phyloP scores from a whole-genome alignment of 2,797 vertebrate species.

The Coccyzus lansbergi region DNA sequence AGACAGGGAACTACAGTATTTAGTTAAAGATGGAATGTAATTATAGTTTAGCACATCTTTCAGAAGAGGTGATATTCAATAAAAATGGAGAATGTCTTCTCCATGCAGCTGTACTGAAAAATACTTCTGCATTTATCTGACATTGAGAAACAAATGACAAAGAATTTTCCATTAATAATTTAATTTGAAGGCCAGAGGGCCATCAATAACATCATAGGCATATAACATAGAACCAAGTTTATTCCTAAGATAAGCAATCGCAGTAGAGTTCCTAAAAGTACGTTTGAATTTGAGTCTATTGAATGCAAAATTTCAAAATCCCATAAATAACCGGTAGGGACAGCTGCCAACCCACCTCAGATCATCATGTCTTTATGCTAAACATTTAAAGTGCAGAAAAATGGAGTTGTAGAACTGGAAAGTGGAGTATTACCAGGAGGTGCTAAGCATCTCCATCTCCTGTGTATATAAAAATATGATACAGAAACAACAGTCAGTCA shows the following conservation, averaged over 20 bases:
- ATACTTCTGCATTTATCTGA: slow-evolving; percentile 53
- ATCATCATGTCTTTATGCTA: background rate
- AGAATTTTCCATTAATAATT: slow-evolving; percentile 63
- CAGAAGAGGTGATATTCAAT: slow-evolving; percentile 14
- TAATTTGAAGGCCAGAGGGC: slow-evolving; percentile 49
- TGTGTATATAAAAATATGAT: background rate
- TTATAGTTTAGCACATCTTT: background rate
- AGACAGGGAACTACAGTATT: background rate
- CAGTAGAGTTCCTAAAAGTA: background rate
- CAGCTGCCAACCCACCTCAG: background rate
- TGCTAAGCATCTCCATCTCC: background rate
- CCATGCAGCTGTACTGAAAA: slow-evolving; percentile 23
- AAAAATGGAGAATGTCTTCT: slow-evolving; percentile 24
- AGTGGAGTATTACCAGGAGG: background rate
- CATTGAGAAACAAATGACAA: slow-evolving; percentile 65
- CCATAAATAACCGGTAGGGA: background rate
- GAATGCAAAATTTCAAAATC: background rate
- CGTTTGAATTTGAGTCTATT: background rate
- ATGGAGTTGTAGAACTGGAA: background rate
- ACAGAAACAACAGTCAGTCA: background rate
- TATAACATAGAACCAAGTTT: slow-evolving; percentile 22
- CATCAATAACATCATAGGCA: slow-evolving; percentile 41
- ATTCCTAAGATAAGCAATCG: slow-evolving; percentile 48
- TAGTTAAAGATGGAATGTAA: background rate
- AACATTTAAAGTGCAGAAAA: background rate